Evolutionary conservation across 1,140 invertebrate species (phyloP).

Genomic region (Ridgeia piscesae): DNA sequence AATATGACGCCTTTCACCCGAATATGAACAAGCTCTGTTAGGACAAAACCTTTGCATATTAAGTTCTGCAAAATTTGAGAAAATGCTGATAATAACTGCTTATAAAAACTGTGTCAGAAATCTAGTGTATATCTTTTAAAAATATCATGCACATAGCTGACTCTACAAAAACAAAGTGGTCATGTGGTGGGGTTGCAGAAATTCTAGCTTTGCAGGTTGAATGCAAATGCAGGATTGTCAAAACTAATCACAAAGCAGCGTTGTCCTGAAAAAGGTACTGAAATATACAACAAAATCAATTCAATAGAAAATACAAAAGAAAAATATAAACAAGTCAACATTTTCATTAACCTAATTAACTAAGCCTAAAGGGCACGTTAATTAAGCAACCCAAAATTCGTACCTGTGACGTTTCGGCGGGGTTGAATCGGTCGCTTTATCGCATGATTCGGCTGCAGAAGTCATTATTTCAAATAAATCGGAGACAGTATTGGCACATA

Average conservation of each 20-base stretch:
- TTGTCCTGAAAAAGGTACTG: background rate
- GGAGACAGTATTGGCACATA: background rate
- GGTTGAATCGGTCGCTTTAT: background rate
- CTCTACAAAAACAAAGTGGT: background rate
- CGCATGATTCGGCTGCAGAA: background rate
- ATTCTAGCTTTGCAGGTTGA: background rate
- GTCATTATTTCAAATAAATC: conserved; percentile 2
- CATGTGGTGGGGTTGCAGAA: background rate
- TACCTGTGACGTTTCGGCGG: background rate
- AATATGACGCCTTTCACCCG: background rate
- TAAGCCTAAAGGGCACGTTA: background rate
- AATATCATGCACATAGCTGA: background rate
- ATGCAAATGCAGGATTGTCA: background rate
- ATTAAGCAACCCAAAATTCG: background rate
- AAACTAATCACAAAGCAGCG: background rate
- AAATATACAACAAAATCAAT: background rate
- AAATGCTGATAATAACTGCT: background rate
- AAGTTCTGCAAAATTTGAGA: background rate
- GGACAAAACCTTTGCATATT: background rate
- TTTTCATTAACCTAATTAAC: background rate
- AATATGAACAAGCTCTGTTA: conserved; percentile 6
- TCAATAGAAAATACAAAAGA: background rate
- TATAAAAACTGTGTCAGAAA: background rate
- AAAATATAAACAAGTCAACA: background rate
- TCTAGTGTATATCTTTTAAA: background rate